Base-by-base conservation (phyloP, 2,113 vertebrate genomes). In the Thalassoma bifasciatum region DNA sequence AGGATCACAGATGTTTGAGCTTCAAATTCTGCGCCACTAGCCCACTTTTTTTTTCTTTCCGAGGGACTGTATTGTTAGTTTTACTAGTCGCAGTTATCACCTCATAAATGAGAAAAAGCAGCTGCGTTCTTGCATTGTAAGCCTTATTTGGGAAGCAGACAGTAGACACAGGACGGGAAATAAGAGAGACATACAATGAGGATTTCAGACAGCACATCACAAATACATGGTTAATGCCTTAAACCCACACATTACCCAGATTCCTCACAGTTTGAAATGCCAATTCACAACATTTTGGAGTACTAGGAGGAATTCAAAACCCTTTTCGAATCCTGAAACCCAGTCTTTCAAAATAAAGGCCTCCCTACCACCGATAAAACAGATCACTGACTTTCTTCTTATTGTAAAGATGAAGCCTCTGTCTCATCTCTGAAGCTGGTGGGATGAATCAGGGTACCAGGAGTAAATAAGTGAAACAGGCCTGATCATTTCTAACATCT, bases 401-500 rank as follows among this genome's bases (percentile, higher is more conserved):
- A 57, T 16, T 51, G 24, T 26, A 49, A 54, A 72, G 26, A 74
- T 51, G 65, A 61, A 68, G 13, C 10, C n/a, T 46, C 30, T 72
- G 24, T 64, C 19, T 36, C 49, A 56, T 54, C 40, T 23, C 57
- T 77, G 65, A 7, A 21, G 63, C 57, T 38, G n/a, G 66, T 79
- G 60, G 58, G 17, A 77, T 77, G 65, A 88, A 63, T 74, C 71
- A 77, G 66, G 53, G 62, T 59, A 73, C 52, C 74, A 56, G 47
- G 81, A 75, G 51, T 67, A 38, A 82, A 67, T 79, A 51, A 44
- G 23, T 78, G 81, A 76, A 57, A 78, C 49, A 77, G 30, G 30
- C 30, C 30, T 30, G 30, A 79, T 70, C 42, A 10, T 56, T 68
- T 42, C 77, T 62, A 69, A 75, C 82, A 77, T 86, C 73, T 86